Conservation (phyloP, 2,113 vertebrate species). For the Agapornis roseicollis region DNA sequence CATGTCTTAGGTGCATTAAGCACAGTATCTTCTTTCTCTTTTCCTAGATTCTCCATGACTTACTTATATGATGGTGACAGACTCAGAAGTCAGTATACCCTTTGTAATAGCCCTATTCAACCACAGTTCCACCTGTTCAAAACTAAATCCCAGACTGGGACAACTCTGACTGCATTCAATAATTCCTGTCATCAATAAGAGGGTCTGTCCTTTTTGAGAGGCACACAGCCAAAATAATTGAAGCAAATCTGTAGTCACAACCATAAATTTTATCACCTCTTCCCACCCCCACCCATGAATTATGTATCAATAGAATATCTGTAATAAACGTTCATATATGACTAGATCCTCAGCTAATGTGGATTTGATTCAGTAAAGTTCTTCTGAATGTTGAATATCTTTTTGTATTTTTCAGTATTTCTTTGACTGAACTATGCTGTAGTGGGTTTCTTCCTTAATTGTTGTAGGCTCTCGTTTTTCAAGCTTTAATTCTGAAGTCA, state of each 20-base stretch:
- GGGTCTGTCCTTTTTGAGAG: not conserved
- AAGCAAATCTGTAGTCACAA: not conserved
- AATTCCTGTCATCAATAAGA: not conserved
- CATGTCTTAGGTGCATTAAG: not conserved
- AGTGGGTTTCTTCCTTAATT: not conserved
- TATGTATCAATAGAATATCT: not conserved
- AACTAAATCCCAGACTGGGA: not conserved
- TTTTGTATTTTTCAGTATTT: not conserved
- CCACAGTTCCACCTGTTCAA: not conserved
- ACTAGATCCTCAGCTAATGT: not conserved
- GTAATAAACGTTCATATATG: not conserved
- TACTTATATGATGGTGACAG: too few relatives aligned
- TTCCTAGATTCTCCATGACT: not conserved
- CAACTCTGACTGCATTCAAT: not conserved
- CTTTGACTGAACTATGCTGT: not conserved
- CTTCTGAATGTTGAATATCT: not conserved
- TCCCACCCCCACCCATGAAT: not conserved
- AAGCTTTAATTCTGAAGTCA: not conserved
- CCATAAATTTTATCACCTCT: not conserved
- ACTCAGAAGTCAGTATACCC: too few relatives aligned
- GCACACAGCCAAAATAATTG: not conserved
- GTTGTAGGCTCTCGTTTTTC: not conserved
- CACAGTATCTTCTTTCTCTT: not conserved
- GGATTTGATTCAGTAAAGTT: not conserved
- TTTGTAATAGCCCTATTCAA: not conserved